Percentiles rank a stretch among this genome's conserved stretches.
Evolutionary conservation across 2,888 invertebrate species (phyloP).

Genomic region (Synanthedon myopaeformis): DNA sequence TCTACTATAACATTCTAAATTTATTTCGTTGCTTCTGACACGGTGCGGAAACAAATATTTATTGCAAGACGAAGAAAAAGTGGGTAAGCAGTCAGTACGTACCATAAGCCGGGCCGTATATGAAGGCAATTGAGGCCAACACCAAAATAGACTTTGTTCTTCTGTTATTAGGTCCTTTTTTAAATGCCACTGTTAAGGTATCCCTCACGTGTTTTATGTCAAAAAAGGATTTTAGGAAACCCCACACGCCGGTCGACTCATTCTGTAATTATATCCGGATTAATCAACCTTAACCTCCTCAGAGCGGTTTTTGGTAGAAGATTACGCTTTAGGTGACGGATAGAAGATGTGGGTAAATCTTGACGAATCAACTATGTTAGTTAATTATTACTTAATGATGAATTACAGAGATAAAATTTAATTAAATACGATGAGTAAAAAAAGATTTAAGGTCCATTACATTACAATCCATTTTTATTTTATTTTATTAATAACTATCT

Average conservation of each 20-base stretch:
- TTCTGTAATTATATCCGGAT: conserved; percentile 9
- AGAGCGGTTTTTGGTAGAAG: neutral
- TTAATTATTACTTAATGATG: neutral
- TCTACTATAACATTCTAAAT: neutral
- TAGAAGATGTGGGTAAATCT: neutral
- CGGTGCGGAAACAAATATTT: too few relatives aligned
- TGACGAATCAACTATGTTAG: neutral
- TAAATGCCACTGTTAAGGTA: conserved; percentile 62
- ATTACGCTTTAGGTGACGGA: neutral
- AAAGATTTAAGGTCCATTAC: too few relatives aligned
- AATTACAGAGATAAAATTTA: too few relatives aligned
- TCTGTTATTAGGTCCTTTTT: conserved; percentile 48
- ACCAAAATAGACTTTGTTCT: conserved; percentile 49
- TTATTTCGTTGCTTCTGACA: neutral
- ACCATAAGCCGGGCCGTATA: conserved; percentile 54
- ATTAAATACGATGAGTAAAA: too few relatives aligned
- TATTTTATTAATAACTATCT: too few relatives aligned
- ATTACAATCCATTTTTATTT: too few relatives aligned
- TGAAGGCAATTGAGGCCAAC: conserved; percentile 40
- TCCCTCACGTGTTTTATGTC: conserved; percentile 62
- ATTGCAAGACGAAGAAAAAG: too few relatives aligned
- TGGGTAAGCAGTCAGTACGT: conserved; percentile 17
- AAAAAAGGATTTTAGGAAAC: conserved; percentile 56
- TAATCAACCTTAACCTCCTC: neutral
- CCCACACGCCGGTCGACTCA: conserved; percentile 5